Base-by-base conservation (phyloP, 2,888 invertebrate species). In the Neoitamus cyanurus region DNA sequence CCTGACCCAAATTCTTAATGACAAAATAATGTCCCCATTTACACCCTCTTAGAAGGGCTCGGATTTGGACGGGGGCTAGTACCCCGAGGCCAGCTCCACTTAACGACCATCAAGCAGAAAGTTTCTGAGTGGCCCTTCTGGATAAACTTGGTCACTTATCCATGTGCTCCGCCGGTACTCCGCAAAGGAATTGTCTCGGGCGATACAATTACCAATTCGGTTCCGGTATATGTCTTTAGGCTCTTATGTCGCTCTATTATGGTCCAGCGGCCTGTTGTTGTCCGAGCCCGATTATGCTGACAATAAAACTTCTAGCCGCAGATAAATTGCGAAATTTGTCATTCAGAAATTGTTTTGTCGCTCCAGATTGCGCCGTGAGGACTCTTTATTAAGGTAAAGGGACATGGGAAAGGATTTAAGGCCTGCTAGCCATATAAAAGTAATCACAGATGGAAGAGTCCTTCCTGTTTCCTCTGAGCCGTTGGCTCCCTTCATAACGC, bases 1-100 rank as follows among this genome's bases (percentile, higher is more conserved):
- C 30, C 46, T 77, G 77, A 77, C 77, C 77, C 77, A 77, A 77
- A 77, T 77, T 37, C 77, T 77, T 77, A 77, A 77, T 77, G 77
- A 77, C 77, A 77, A 77, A 77, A 77, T 77, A 77, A 77, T 77
- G 77, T 77, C 46, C 42, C 77, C 77, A 77, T 77, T 77, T 77
- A 46, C 77, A 77, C 77, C 46, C 77, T 77, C 46, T 77, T 77
- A 77, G 28, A 42, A 77, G 46, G 77, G 77, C 77, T 77, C 28
- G 11, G 77, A 77, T 77, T 77, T 77, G 77, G 42, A 25, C 77
- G 13, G 20, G 28, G 42, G 77, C 42, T 28, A 77, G 42, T 77
- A 46, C 11, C 77, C 28, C 30, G 42, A 77, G 77, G 77, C 37
- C 13, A 77, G 46, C 25, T 42, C 25, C 77, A 77, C 77, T 77